Conservation (phyloP, 2,113 vertebrate species). For the Oreocharis arfaki region DNA sequence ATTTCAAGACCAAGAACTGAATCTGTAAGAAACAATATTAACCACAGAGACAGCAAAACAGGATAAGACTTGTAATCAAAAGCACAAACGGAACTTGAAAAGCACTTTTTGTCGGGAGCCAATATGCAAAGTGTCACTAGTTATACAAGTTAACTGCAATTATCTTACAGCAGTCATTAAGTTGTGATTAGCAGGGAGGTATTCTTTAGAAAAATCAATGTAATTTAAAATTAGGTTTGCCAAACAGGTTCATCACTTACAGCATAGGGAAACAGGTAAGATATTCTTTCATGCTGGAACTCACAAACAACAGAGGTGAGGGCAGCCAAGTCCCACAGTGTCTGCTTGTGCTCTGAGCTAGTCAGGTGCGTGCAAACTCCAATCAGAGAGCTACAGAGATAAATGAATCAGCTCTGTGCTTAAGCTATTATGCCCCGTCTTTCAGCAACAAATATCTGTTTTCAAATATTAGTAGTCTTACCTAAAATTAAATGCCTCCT, state of each 20-base stretch:
- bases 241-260: neutral
- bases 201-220: slow-evolving; percentile 42
- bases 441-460: slow-evolving; percentile 20
- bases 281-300: neutral
- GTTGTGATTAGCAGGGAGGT: slow-evolving; percentile 6
- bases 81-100: neutral
- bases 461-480: neutral
- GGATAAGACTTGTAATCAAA: slow-evolving; percentile 2
- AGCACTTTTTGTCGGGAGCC: neutral
- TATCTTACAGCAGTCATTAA: slow-evolving; percentile 34
- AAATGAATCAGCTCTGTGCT: neutral
- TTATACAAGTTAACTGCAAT: slow-evolving; percentile 41
- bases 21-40: neutral
- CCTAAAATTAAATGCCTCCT: neutral
- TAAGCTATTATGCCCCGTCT: neutral
- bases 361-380: neutral
- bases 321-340: neutral
- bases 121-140: slow-evolving; percentile 23
- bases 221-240: slow-evolving; percentile 35
- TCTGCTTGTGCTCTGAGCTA: neutral
- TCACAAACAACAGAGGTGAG: neutral
- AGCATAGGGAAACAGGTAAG: neutral
- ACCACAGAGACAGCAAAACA: neutral
- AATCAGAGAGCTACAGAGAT: neutral
- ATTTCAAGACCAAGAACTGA: neutral